Conservation (phyloP, 2,113 vertebrate species). For the Misgurnus anguillicaudatus region DNA sequence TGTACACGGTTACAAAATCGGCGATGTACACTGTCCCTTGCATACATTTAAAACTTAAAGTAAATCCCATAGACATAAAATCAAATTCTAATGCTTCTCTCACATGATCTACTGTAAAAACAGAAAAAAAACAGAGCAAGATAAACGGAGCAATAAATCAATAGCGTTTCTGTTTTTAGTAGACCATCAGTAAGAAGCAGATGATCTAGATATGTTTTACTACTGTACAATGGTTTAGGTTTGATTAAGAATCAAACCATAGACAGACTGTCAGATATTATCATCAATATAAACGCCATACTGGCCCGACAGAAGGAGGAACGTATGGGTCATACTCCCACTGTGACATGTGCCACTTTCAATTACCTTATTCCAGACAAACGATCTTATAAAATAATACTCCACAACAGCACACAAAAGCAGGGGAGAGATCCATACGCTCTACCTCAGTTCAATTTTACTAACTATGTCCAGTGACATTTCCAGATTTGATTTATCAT, state of each 20-base stretch:
- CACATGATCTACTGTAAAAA: neutral
- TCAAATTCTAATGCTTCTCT: neutral
- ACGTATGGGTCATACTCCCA: neutral
- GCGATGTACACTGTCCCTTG: too few relatives aligned
- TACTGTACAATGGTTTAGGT: neutral
- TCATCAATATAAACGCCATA: neutral
- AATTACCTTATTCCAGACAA: neutral
- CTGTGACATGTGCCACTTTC: neutral
- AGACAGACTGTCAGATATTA: neutral
- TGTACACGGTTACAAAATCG: too few relatives aligned
- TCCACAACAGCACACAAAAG: neutral
- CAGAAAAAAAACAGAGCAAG: neutral
- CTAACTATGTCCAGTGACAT: constrained; percentile 53
- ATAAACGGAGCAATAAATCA: constrained; percentile 9
- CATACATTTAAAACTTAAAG: too few relatives aligned
- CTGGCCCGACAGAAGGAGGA: neutral
- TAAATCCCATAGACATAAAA: neutral
- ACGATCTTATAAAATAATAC: neutral
- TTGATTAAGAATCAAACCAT: neutral
- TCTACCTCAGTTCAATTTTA: constrained; percentile 11
- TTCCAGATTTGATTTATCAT: constrained; percentile 55
- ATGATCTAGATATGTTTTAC: neutral
- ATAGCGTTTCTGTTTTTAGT: neutral
- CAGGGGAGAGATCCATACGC: neutral
- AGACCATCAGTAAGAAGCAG: neutral